Evolutionary conservation across 2,888 invertebrate species (phyloP).

Genomic region (Quadroppia sp.): DNA sequence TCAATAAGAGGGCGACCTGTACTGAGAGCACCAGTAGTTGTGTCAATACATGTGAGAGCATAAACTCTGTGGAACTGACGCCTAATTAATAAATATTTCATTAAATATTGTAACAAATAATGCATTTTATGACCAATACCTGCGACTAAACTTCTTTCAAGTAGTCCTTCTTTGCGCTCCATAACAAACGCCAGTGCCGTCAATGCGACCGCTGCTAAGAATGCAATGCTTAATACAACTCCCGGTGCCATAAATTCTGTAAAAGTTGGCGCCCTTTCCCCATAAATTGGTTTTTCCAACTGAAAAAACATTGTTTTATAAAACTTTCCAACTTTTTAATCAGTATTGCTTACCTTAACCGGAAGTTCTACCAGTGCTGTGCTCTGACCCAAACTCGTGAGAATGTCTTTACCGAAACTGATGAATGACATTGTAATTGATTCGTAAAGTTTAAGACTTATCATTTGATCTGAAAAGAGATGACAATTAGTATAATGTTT

Average conservation of each 20-base stretch:
- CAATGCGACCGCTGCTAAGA: constrained; percentile 89
- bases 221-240: constrained; percentile 88
- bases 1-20: constrained; percentile 73
- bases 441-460: constrained; percentile 79
- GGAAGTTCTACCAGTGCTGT: constrained; percentile 66
- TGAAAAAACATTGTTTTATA: too few relatives aligned
- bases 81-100: background rate
- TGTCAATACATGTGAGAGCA: constrained; percentile 87
- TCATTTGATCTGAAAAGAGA: constrained; percentile 73
- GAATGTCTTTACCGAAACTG: constrained; percentile 70
- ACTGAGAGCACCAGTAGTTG: constrained; percentile 94
- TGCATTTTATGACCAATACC: constrained; percentile 40
- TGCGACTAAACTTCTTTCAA: constrained; percentile 90
- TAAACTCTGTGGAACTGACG: constrained; percentile 71
- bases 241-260: constrained; percentile 95
- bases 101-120: background rate
- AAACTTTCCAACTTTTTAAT: constrained; percentile 29
- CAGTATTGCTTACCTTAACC: constrained; percentile 50
- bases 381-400: constrained; percentile 70
- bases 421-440: constrained; percentile 80
- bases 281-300: constrained; percentile 47
- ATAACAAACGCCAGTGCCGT: constrained; percentile 87
- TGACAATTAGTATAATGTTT: constrained; percentile 4
- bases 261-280: constrained; percentile 65
- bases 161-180: constrained; percentile 81